Percentiles rank a stretch among this genome's conserved stretches.
Conservation (phyloP, 64 coral and sea anemone species). For the Platygyra sinensis region DNA sequence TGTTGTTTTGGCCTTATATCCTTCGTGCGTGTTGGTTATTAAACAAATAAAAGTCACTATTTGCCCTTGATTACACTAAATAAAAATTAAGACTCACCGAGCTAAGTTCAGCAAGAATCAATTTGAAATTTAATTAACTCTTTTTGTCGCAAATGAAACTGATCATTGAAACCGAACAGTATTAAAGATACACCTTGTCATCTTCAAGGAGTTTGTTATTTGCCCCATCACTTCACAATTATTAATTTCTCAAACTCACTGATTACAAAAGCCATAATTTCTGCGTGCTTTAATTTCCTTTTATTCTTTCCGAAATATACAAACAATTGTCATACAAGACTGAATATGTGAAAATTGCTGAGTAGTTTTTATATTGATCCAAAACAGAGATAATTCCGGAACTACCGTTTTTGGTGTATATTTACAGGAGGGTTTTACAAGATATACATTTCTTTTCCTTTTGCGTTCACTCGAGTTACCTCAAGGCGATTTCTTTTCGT, state of each 20-base stretch:
- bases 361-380: slow-evolving; percentile 30
- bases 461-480: background rate
- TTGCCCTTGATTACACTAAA: slow-evolving; percentile 40
- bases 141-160: slow-evolving; percentile 13
- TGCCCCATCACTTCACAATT: slow-evolving; percentile 10
- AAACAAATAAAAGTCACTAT: slow-evolving; percentile 35
- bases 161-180: background rate
- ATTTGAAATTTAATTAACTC: slow-evolving; percentile 48
- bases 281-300: slow-evolving; percentile 39
- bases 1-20: slow-evolving; percentile 18
- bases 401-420: background rate
- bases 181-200: background rate
- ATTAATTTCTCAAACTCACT: slow-evolving; percentile 54
- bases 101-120: slow-evolving; percentile 24
- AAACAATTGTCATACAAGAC: slow-evolving; percentile 13
- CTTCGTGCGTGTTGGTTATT: slow-evolving; percentile 14
- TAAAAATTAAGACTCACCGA: slow-evolving; percentile 25
- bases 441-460: background rate
- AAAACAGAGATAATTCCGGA: slow-evolving; percentile 28
- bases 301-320: slow-evolving; percentile 21
- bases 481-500: background rate
- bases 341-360: slow-evolving; percentile 21
- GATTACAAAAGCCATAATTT: slow-evolving; percentile 29
- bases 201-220: slow-evolving; percentile 14
- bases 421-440: background rate